Conservation (phyloP, 2,888 invertebrate species). For the Caenorhabditis doughertyi region DNA sequence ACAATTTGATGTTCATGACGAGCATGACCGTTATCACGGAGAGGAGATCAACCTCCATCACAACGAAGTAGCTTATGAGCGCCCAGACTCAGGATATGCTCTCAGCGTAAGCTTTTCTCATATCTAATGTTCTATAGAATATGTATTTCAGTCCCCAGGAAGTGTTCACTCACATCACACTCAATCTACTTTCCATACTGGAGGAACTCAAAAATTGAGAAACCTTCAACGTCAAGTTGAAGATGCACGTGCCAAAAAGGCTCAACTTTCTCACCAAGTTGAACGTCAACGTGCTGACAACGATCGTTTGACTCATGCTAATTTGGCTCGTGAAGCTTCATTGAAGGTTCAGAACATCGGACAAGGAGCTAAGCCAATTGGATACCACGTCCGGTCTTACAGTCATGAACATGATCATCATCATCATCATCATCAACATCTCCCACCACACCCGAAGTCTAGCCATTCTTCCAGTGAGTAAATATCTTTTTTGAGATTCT, state of each 20-base stretch:
- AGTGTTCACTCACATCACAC: conserved; percentile 48
- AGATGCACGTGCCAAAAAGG: conserved; percentile 56
- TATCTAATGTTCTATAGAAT: not conserved
- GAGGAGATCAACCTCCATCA: conserved; percentile 76
- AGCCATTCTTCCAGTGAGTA: conserved; percentile 55
- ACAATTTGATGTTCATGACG: conserved; percentile 76
- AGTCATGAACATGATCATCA: conserved; percentile 44
- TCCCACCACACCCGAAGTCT: conserved; percentile 34
- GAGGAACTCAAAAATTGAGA: conserved; percentile 63
- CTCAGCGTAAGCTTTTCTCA: conserved; percentile 8
- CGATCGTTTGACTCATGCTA: conserved; percentile 60
- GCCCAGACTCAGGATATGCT: conserved; percentile 57
- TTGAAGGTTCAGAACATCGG: conserved; percentile 61
- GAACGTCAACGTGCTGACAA: conserved; percentile 65
- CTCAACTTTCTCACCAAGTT: conserved; percentile 60
- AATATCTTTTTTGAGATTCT: too few species aligned
- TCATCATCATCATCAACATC: conserved; percentile 18
- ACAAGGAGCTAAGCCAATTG: conserved; percentile 50
- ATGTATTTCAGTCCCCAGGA: conserved; percentile 46
- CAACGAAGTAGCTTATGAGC: conserved; percentile 77
- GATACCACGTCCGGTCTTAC: conserved; percentile 57
- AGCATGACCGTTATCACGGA: conserved; percentile 68
- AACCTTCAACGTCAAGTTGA: conserved; percentile 64
- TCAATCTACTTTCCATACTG: conserved; percentile 60
- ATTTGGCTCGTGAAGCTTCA: conserved; percentile 67